Conservation (phyloP, 2,113 vertebrate species). For the Tyrannus savana region DNA sequence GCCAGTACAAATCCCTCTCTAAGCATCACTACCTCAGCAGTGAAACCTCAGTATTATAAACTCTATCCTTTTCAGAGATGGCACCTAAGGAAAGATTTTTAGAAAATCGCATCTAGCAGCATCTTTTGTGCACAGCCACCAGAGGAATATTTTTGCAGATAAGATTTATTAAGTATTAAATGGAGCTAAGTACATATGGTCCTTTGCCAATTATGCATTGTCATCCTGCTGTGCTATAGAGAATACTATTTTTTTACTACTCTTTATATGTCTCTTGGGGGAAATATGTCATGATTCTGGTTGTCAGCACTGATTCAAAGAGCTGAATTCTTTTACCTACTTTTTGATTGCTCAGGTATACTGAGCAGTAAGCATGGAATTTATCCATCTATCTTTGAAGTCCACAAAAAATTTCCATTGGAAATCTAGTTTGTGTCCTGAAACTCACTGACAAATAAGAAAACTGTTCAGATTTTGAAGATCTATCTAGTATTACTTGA, state of each 20-base stretch:
- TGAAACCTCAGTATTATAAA: background rate
- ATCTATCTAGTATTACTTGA: background rate
- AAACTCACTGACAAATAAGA: background rate
- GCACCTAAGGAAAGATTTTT: background rate
- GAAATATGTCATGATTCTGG: background rate
- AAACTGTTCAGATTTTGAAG: background rate
- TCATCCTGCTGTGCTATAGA: background rate
- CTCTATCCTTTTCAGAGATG: background rate
- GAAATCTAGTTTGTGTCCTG: background rate
- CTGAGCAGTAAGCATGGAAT: background rate
- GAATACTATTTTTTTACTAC: background rate
- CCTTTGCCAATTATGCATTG: background rate
- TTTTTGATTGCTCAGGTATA: background rate
- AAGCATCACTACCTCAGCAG: background rate
- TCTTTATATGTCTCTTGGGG: background rate
- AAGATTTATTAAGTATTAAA: slow-evolving; percentile 1
- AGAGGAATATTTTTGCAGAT: background rate
- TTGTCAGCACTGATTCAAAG: background rate
- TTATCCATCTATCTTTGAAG: background rate
- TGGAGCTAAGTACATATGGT: background rate
- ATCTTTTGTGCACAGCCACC: background rate
- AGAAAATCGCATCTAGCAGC: background rate
- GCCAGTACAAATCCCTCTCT: background rate
- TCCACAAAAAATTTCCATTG: background rate
- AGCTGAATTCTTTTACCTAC: background rate